Conservation (phyloP, 2,888 invertebrate genomes). For the Fissipunctia ypsillon region DNA sequence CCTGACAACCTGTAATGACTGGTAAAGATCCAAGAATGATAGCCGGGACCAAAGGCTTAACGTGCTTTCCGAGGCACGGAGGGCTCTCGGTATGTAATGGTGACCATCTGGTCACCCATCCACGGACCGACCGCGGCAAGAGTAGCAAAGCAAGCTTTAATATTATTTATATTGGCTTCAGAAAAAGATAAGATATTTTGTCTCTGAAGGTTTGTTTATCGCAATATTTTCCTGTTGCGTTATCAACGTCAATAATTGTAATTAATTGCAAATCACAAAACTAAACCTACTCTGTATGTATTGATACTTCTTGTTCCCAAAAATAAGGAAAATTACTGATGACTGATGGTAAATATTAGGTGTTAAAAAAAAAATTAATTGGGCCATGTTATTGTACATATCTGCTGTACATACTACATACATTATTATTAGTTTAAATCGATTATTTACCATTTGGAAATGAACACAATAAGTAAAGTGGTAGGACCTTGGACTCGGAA, state of each 20-base stretch:
- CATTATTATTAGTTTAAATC: no score
- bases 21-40: no score
- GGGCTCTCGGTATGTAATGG: no score
- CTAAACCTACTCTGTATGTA: background rate
- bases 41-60: no score
- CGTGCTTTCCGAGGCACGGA: no score
- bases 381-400: background rate
- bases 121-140: no score
- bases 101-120: no score
- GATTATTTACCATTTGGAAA: background rate
- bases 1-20: no score
- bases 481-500: background rate
- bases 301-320: background rate
- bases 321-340: background rate
- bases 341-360: background rate
- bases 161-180: background rate
- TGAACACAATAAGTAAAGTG: background rate
- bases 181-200: background rate
- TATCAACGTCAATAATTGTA: background rate
- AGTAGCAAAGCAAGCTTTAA: no score
- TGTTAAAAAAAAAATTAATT: background rate
- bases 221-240: background rate
- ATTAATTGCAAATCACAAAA: background rate
- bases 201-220: background rate
- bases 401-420: background rate